Evolutionary conservation across 2,888 invertebrate species (phyloP).

Genomic region (Incurvaria masculella): DNA sequence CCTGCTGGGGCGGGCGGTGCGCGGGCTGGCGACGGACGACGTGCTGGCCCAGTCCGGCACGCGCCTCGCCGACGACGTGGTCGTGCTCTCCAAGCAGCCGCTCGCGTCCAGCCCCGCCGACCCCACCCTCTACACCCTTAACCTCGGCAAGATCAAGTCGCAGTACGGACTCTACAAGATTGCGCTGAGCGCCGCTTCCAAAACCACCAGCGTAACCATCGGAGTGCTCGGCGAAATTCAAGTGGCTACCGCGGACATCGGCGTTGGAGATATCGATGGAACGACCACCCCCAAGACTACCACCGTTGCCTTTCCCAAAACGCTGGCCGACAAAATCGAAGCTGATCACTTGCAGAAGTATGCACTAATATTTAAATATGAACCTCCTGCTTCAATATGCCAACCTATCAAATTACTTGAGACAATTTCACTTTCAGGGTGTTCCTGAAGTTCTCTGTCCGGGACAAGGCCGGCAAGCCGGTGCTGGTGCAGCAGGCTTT

Average conservation of each 20-base stretch:
- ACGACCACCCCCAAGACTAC: constrained; percentile 75
- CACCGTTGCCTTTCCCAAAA: constrained; percentile 71
- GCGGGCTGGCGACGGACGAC: constrained; percentile 58
- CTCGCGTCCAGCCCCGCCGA: constrained; percentile 48
- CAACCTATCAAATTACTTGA: background rate
- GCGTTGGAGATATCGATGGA: constrained; percentile 88
- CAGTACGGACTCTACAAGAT: constrained; percentile 85
- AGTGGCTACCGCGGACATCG: constrained; percentile 78
- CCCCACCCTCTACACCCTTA: constrained; percentile 70
- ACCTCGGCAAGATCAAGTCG: constrained; percentile 73
- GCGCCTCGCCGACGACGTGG: constrained; percentile 68
- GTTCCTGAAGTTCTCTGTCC: constrained; percentile 73
- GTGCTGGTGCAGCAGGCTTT: constrained; percentile 86
- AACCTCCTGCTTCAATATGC: background rate
- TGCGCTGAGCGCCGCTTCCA: constrained; percentile 66
- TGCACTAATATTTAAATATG: constrained; percentile 23
- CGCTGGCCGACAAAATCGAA: constrained; percentile 65
- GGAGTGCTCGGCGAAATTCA: constrained; percentile 75
- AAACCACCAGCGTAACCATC: constrained; percentile 57
- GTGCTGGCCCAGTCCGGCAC: constrained; percentile 77
- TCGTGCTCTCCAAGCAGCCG: constrained; percentile 68
- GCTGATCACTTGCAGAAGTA: constrained; percentile 88
- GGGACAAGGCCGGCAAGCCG: constrained; percentile 66
- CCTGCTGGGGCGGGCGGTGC: constrained; percentile 68
- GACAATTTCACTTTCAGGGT: constrained; percentile 39